Evolutionary conservation across 2,797 vertebrate species (phyloP), one percentile per base, ranked within the genome.

Genomic region (Pteronotus mesoamericanus): DNA sequence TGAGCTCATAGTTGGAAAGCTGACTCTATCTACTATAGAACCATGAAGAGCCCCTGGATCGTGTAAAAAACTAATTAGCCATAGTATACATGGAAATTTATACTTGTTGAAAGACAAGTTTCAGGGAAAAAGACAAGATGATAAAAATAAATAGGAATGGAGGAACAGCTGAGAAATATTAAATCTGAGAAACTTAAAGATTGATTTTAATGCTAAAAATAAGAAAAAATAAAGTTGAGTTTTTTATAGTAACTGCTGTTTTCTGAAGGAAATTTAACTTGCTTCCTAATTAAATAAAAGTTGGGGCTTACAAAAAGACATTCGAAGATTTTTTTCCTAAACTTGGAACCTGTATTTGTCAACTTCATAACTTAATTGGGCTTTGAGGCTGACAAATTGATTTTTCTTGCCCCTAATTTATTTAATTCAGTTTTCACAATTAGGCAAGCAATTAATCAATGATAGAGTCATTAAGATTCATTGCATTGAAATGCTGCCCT

Each of bases 361-460:
- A 97, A 97, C 97, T 97, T 96, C 97, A 97, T 97, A 97, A 97
- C 94, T 98, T 97, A 97, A 98, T 97, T 98, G 97, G 93, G 91
- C 77, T 92, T 72, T 68, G 59, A 94, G 79, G 48, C 91, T 97
- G 96, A 96, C 95, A 97, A 98, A 97, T 97, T 96, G 97, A 97
- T 97, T 97, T 97, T 97, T 96, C 96, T 96, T 96, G 86, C 84
- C 96, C 88, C 95, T 97, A 97, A 98, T 97, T 98, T 98, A 98
- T 98, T 97, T 97, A 98, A 97, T 96, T 98, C 94, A 97, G 95
- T 97, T 98, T 98, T 97, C 96, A 98, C 97, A 97, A 97, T 97
- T 98, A 97, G 89, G 95, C 89, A 97, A 97, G 95, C 97, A 97
- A 97, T 97, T 98, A 98, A 98, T 98, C 97, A 98, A 96, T 97